Base-by-base conservation (phyloP, 2,113 vertebrate genomes). In the Myotis davidii region DNA sequence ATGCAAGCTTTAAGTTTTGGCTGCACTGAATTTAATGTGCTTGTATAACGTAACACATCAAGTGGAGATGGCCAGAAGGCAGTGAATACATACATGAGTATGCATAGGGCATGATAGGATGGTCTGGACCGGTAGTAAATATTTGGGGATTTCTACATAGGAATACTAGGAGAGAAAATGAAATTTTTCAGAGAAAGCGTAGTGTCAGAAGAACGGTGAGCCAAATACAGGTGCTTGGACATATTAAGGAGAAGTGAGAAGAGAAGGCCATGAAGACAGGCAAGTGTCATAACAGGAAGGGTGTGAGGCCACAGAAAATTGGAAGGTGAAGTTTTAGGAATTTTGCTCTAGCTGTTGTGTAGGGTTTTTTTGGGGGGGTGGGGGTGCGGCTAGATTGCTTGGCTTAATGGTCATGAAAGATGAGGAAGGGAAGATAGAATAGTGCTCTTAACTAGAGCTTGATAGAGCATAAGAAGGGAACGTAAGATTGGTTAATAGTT, bases 361-460 rank as follows among this genome's bases (percentile, higher is more conserved):
- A 88, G 65, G 67, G n/a, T n/a, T 18, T 67, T 89, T 72, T 74
- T 48, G 29, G 27, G 14, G 42, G 61, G 54, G 17, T 10, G 73
- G 54, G 16, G 5, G 2, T 9, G 34, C 2, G 29, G 23, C 52
- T 29, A 56, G 87, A 65, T 65, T 45, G 13, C 56, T 85, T 92
- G 90, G 34, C 70, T 85, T 96, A 86, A 27, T 76, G 84, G 50
- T 77, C 59, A 23, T 11, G 45, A 70, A 90, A 87, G 77, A 45
- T 74, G 48, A 92, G 73, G 64, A 81, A 90, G 61, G 52, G 45
- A 34, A 77, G 37, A 52, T 42, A 70, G 45, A 17, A 3, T 45
- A 73, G 74, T 72, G 32, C 42, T 54, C 9, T 79, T 81, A 85
- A 50, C 39, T 65, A 42, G 21, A 89, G 23, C 20, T 6, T 82